Evolutionary conservation across 2,888 invertebrate species (phyloP).

Genomic region (Heliconius aoede): DNA sequence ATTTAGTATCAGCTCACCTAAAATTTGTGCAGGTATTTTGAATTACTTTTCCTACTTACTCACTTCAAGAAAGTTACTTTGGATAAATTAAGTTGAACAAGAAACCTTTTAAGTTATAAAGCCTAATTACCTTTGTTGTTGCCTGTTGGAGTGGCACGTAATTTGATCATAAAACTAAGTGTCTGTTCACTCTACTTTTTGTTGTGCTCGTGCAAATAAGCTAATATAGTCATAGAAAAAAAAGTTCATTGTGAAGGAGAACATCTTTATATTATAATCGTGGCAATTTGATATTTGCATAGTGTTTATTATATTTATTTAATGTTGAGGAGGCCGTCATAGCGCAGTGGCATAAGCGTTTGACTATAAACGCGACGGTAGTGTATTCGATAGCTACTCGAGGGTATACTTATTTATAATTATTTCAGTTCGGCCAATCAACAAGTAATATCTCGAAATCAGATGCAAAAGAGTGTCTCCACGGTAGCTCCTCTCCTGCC

Average conservation of each 20-base stretch:
- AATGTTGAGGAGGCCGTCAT: too few species aligned
- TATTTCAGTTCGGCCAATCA: too few species aligned
- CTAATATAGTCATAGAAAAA: background rate
- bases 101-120: constrained; percentile 45
- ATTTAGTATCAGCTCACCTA: background rate
- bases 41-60: constrained; percentile 10
- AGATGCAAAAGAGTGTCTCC: too few species aligned
- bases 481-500: too few species aligned
- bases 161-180: constrained; percentile 30
- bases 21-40: constrained; percentile 7
- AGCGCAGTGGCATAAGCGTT: too few species aligned
- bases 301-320: too few species aligned
- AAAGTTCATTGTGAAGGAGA: background rate
- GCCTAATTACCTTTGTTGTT: constrained; percentile 42
- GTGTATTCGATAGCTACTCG: too few species aligned
- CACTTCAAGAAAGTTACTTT: constrained; percentile 32
- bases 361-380: too few species aligned
- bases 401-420: too few species aligned
- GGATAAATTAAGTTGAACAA: constrained; percentile 44
- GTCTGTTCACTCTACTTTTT: constrained; percentile 15
- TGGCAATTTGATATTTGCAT: too few species aligned
- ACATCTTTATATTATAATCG: too few species aligned
- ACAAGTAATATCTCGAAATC: too few species aligned
- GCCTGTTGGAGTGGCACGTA: constrained; percentile 28
- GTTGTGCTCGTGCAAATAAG: background rate